Evolutionary conservation across 2,888 invertebrate genomes (phyloP).

Genomic region (Calameuta filiformis): DNA sequence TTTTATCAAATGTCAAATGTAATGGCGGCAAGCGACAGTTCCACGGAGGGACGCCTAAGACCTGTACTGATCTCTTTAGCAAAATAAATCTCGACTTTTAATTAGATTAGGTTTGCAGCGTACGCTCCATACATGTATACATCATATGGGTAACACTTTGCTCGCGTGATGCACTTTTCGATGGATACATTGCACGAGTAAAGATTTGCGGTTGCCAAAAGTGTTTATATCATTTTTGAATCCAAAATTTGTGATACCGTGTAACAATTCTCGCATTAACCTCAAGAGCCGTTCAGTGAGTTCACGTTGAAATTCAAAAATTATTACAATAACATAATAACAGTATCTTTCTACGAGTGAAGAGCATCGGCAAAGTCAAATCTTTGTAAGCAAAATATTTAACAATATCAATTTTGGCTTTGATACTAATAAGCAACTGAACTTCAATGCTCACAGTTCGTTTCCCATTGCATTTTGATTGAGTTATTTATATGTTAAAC

Average conservation of each 20-base stretch:
- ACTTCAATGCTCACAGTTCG: not conserved
- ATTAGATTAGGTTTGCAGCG: not conserved
- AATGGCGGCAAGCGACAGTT: constrained; percentile 37
- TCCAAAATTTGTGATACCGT: not conserved
- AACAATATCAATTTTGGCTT: not conserved
- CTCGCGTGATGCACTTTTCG: not conserved
- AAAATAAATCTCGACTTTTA: not conserved
- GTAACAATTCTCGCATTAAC: not conserved
- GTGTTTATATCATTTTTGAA: not conserved
- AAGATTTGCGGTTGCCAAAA: not conserved
- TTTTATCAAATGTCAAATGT: constrained; percentile 49
- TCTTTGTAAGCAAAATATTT: not conserved
- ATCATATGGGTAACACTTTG: not conserved
- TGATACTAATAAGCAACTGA: not conserved
- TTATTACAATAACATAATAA: not conserved
- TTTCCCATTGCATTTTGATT: not conserved
- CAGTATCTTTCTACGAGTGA: not conserved
- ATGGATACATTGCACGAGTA: not conserved
- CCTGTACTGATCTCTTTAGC: constrained; percentile 35
- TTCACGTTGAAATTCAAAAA: not conserved
- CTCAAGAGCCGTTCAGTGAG: not conserved
- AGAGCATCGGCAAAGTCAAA: not conserved
- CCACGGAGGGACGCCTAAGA: constrained; percentile 47
- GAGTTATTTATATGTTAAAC: not conserved
- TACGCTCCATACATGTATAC: not conserved